phyloP scores from a whole-genome alignment of 2,113 vertebrate species.

The Thamnaconus septentrionalis region DNA sequence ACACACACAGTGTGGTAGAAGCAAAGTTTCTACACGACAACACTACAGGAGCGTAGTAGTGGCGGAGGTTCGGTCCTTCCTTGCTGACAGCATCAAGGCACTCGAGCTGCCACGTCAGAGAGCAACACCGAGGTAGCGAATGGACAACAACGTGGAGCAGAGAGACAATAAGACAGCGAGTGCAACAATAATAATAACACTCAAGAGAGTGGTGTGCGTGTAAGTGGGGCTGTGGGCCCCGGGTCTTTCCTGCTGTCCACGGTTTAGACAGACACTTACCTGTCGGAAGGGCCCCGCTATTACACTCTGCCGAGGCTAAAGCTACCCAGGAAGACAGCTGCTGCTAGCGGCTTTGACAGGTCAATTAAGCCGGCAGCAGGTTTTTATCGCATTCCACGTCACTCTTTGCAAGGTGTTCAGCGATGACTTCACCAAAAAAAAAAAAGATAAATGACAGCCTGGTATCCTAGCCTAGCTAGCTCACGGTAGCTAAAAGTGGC shows the following conservation, averaged over 20 bases:
- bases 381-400: neutral
- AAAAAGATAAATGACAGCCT: neutral
- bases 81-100: neutral
- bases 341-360: neutral
- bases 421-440: too few species aligned
- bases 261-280: too few species aligned
- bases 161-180: neutral
- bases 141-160: neutral
- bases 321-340: neutral
- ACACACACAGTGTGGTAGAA: neutral
- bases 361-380: neutral
- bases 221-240: too few species aligned
- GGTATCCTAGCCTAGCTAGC: constrained; percentile 13
- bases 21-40: neutral
- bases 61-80: too few species aligned
- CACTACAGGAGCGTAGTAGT: too few species aligned
- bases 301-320: neutral
- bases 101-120: constrained; percentile 83
- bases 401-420: neutral
- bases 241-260: too few species aligned
- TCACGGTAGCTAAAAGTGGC: constrained; percentile 33
- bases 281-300: neutral
- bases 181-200: neutral
- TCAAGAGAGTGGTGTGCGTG: neutral
- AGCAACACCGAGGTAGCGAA: constrained; percentile 9